These are phyloP conservation scores for Tetranychus piercei DNA, from an alignment of 2,888 invertebrate genomes.

Conservation along the genomic window DNA sequence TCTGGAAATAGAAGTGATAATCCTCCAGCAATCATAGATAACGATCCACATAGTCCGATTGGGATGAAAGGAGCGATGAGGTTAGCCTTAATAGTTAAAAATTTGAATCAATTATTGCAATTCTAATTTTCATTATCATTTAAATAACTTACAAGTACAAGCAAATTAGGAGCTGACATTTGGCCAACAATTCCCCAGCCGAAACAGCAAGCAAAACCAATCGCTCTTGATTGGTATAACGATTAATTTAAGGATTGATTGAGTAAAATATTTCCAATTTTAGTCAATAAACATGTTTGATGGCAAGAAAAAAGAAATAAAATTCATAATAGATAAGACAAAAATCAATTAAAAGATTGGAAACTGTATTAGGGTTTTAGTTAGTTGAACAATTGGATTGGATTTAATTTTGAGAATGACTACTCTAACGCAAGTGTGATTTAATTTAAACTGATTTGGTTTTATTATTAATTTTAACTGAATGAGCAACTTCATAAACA, in stretches of 20 bases:
- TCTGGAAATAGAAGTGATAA: conserved; percentile 24
- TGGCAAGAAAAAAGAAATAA: not conserved
- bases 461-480: too few species aligned
- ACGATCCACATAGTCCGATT: conserved; percentile 22
- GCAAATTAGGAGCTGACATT: conserved; percentile 24
- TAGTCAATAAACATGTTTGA: not conserved
- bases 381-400: too few species aligned
- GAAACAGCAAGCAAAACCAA: conserved; percentile 25
- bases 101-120: not conserved
- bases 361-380: too few species aligned
- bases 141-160: conserved; percentile 21
- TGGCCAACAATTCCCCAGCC: conserved; percentile 24
- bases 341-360: too few species aligned
- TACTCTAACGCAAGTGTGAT: too few species aligned
- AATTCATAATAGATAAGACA: too few species aligned
- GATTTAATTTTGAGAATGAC: too few species aligned
- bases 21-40: conserved; percentile 22
- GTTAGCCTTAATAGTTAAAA: conserved; percentile 14
- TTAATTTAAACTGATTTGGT: too few species aligned
- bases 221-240: conserved; percentile 20
- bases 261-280: not conserved
- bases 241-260: not conserved
- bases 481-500: too few species aligned
- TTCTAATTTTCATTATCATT: not conserved
- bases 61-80: conserved; percentile 22